Evolutionary conservation across 2,797 vertebrate genomes (phyloP), one percentile per base, ranked within the genome.

Genomic region (Microctenopoma stevenorrisi): DNA sequence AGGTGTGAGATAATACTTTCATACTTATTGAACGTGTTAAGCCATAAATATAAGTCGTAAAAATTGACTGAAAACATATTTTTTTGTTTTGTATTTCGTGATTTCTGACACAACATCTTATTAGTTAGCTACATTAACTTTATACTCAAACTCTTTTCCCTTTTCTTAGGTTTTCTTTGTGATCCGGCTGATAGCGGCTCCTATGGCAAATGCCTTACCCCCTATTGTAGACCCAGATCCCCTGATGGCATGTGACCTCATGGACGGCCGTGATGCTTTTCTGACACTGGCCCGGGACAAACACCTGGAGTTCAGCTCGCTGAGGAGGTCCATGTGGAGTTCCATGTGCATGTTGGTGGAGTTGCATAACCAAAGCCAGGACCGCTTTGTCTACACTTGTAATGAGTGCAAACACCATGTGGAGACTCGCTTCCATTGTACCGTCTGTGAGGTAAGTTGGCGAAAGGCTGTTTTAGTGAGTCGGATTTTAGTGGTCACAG

Each of bases 341-440:
- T 98, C 97, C 57, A 99, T 96, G 96, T 99, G 96, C 88, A 98
- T 99, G 98, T 86, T 99, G 85, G 98, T 99, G 76, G 98, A 99
- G 81, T 88, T 99, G 75, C 98, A 99, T 79, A 99, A 97, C 64
- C 97, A 99, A 93, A 98, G 97, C 92, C 98, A 99, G 91, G 97
- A 99, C 75, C 96, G 98, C 76, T 99, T 99, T 43, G 97, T 99
- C 76, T 99, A 99, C 89, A 99, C 97, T 40, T 99, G 98, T 92
- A 99, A 99, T 0, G 96, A 98, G 82, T 99, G 97, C 94, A 98
- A 97, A 79, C 96, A 98, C 91, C 97, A 98, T 0, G 97, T 98
- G 86, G 97, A 99, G 91, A 99, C 97, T 1, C 95, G 97, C 66
- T 99, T 96, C 94, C 97, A 99, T 89, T 99, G 97, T 80, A 99